These are phyloP conservation scores for Epinephelus lanceolatus DNA, from an alignment of 2,113 vertebrate genomes.

Conservation along the genomic window DNA sequence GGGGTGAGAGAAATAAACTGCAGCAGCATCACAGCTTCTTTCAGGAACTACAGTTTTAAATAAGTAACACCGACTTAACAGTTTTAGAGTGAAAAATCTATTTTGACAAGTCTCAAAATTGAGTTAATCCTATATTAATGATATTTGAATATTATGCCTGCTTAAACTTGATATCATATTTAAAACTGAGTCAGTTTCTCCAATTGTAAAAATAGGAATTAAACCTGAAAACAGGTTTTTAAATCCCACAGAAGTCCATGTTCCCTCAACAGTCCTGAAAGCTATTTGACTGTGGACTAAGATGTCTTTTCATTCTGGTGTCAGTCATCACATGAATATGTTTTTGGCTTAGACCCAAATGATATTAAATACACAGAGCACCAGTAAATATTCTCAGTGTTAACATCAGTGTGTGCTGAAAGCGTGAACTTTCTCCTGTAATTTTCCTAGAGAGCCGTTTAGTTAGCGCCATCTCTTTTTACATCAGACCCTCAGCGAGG, in stretches of 20 bases:
- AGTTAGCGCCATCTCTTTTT: constrained; percentile 56
- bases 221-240: neutral
- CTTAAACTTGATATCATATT: neutral
- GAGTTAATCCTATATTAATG: neutral
- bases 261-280: neutral
- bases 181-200: constrained; percentile 2
- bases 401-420: constrained; percentile 32
- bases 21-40: neutral
- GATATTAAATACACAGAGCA: constrained; percentile 25
- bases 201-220: too few species aligned
- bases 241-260: neutral
- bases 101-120: too few species aligned
- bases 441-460: constrained; percentile 63
- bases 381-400: constrained; percentile 56
- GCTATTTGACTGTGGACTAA: constrained; percentile 8
- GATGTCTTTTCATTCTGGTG: neutral
- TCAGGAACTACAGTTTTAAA: neutral
- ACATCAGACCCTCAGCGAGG: constrained; percentile 53
- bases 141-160: neutral
- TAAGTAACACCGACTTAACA: neutral
- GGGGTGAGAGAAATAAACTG: constrained; percentile 1
- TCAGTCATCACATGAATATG: neutral
- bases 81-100: too few species aligned
- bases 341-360: constrained; percentile 12
- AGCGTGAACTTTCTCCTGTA: constrained; percentile 16